Evolutionary conservation across 2,888 invertebrate genomes (phyloP), one percentile per base, ranked within the genome.

Genomic region (Aricia artaxerxes): DNA sequence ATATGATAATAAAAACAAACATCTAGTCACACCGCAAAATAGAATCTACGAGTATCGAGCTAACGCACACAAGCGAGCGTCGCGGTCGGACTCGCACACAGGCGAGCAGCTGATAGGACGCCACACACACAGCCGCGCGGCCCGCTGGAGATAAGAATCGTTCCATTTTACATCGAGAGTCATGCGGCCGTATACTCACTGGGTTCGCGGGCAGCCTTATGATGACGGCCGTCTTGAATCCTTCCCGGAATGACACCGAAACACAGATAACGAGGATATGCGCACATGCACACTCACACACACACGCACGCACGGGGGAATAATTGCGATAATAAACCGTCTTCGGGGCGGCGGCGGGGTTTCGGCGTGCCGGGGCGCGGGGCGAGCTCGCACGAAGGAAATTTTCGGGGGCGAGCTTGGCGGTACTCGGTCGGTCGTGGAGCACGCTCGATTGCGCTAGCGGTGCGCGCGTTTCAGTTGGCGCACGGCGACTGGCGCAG

Each of bases 1-100:
- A 91, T 91, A 92, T 92, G 93, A 93, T 93, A 93, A 94, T 94
- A 94, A 94, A 94, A 94, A 94, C 94, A 94, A 94, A 94, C 94
- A 94, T 90, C 88, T 90, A 91, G 91, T 88, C 88, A 88, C 90
- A 90, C 88, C 86, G 90, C 92, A 92, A 93, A 94, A 94, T 94
- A 94, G 93, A 93, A 92, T 89, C 82, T 80, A 85, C 86, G 88
- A 93, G 90, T 93, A 94, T 93, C 90, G 93, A 93, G 94, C 94
- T 92, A 93, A 93, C 87, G 84, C 86, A 86, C 91, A 90, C 92
- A 88, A 86, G 87, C 89, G 87, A 83, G 80, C 82, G 82, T 80
- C 84, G 88, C 90, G 91, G 90, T 92, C 91, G 92, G 91, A 91
- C 92, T 86, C 93, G 91, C 85, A 90, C 91, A 85, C 83, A 81